Evolutionary conservation across 2,113 vertebrate species (phyloP).

Genomic region (Irena cyanogastra): DNA sequence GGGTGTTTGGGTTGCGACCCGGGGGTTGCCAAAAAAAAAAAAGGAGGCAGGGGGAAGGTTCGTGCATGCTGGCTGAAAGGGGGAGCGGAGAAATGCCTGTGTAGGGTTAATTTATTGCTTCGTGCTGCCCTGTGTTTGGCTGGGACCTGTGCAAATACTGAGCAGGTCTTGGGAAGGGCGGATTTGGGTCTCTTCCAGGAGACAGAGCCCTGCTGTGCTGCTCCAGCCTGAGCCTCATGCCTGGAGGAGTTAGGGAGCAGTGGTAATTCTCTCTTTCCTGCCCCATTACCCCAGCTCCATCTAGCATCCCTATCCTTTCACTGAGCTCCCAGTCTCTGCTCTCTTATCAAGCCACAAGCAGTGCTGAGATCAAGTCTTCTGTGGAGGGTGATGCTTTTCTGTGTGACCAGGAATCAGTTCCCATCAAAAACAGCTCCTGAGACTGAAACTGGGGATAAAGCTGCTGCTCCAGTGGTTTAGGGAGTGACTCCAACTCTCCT

Average conservation of each 20-base stretch:
- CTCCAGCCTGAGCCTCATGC: not conserved
- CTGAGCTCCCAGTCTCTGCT: rapidly evolving
- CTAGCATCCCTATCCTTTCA: not conserved
- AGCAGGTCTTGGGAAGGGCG: not conserved
- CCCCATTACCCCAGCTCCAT: not conserved
- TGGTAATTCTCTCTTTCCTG: not conserved
- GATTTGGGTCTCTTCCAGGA: not conserved
- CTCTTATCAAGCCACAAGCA: not conserved
- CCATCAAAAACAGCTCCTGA: not conserved
- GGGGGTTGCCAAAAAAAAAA: not conserved
- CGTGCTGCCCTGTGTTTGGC: not conserved
- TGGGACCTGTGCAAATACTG: not conserved
- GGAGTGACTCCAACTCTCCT: not conserved
- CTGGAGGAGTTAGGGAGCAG: not conserved
- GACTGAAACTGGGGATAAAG: not conserved
- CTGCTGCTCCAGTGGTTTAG: not conserved
- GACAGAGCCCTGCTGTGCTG: not conserved
- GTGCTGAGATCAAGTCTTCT: not conserved
- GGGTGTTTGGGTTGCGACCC: not conserved
- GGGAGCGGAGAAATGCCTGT: not conserved
- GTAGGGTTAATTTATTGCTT: not conserved
- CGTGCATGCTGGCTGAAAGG: not conserved
- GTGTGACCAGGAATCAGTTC: not conserved
- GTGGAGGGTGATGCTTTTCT: not conserved
- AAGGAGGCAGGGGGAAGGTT: not conserved